Evolutionary conservation across 2,797 vertebrate species (phyloP).

Genomic region (Ceyx erithaca): DNA sequence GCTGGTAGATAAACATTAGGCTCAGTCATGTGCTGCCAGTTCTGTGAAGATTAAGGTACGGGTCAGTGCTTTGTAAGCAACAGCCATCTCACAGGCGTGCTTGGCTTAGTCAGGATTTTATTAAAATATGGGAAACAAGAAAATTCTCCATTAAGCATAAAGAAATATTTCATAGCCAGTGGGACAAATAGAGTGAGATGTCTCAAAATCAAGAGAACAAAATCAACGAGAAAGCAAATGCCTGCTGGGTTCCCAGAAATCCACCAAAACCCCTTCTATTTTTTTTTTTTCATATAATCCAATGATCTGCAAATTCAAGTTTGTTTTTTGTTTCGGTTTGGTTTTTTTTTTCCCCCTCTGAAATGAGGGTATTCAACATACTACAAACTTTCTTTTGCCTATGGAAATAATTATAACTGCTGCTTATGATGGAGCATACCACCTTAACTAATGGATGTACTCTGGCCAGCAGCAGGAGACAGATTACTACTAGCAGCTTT

Average conservation of each 20-base stretch:
- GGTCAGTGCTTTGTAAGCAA: conserved; percentile 7
- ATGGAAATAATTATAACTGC: not conserved
- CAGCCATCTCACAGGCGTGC: not conserved
- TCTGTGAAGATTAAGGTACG: not conserved
- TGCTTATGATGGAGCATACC: not conserved
- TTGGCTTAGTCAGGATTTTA: not conserved
- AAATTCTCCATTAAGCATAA: not conserved
- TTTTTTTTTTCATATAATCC: not conserved
- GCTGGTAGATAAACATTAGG: not conserved
- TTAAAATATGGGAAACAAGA: not conserved
- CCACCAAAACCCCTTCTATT: not conserved
- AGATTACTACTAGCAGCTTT: conserved; percentile 42
- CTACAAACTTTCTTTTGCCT: not conserved
- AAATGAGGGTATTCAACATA: not conserved
- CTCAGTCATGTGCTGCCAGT: not conserved
- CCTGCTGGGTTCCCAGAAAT: not conserved
- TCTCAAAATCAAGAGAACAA: not conserved
- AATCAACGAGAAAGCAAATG: not conserved
- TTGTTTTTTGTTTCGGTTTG: no score
- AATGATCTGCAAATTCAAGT: not conserved
- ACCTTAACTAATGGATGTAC: not conserved
- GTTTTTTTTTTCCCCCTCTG: not conserved
- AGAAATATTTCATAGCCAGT: not conserved
- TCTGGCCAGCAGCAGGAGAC: conserved; percentile 48
- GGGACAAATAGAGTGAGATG: not conserved